phyloP scores from a whole-genome alignment of 1,140 invertebrate genomes.

The Formica selysi region DNA sequence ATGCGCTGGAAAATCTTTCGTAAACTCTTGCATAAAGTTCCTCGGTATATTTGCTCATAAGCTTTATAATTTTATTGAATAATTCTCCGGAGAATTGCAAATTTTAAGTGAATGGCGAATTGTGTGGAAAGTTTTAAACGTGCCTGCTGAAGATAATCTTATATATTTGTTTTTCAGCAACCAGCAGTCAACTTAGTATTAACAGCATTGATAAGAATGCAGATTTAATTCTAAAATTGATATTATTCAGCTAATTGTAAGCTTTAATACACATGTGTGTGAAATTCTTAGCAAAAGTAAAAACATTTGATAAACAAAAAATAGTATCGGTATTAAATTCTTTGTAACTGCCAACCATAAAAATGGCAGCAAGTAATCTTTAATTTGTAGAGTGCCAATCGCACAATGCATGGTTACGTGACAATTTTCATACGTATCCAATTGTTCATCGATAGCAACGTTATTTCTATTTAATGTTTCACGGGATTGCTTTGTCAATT shows the following conservation, averaged over 20 bases:
- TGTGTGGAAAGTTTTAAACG: constrained; percentile 35
- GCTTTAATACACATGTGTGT: neutral
- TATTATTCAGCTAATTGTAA: neutral
- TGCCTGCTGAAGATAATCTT: neutral
- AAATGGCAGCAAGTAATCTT: neutral
- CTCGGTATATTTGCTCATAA: constrained; percentile 28
- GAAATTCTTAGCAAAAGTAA: neutral
- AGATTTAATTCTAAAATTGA: neutral
- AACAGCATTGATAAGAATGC: neutral
- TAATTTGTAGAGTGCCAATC: constrained; percentile 16
- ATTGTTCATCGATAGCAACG: neutral
- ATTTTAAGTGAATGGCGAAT: neutral
- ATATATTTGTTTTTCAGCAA: neutral
- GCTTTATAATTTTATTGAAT: constrained; percentile 33
- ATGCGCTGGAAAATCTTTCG: neutral
- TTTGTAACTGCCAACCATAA: neutral
- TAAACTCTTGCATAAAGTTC: constrained; percentile 48
- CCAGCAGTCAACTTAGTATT: neutral
- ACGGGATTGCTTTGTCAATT: neutral
- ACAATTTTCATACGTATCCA: neutral
- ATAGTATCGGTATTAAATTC: constrained; percentile 7
- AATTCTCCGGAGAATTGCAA: constrained; percentile 16
- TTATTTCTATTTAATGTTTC: neutral
- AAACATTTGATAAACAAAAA: neutral
- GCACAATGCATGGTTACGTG: neutral